Evolutionary conservation across 2,113 vertebrate genomes (phyloP), one percentile per base, ranked within the genome.

Genomic region (Pogona vitticeps): DNA sequence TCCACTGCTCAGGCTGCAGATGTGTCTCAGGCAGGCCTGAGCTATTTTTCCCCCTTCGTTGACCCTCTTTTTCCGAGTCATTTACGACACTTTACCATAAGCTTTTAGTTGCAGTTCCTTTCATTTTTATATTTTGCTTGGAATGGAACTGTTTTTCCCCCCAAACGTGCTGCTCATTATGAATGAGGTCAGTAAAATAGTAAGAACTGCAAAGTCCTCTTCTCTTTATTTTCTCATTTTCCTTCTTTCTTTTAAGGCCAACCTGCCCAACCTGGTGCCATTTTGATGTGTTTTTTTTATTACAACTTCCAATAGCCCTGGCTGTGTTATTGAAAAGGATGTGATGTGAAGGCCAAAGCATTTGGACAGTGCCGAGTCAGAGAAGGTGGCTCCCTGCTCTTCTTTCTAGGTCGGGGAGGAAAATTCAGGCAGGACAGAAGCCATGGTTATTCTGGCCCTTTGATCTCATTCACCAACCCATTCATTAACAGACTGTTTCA

Each of bases 111-210:
- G 13, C 67, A 83, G 84, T 91, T 77, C 80, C 70, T 36, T 76
- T 68, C 38, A 3, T 15, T 58, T 90, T 82, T 65, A 13, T 1
- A 33, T 76, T 73, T 82, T 81, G 70, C 56, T 88, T 61, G 71
- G 73, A 77, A 38, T 52, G 21, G 40, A 77, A 36, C 52, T 33
- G 3, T 87, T 42, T 81, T 89, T 78, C 38, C 63, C 33, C 83
- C 46, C 46, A 52, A 31, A 68, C 59, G 46, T 0, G 0, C 7
- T 63, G 0, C 28, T 75, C 33, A 85, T 84, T 70, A 76, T 67
- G 87, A 94, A 81, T 1, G 21, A 76, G 91, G 77, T 70, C 91
- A 89, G 65, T 12, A 86, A 81, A 93, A 81, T 71, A 77, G 13
- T n/a, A 6, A 71, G 56, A 20, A 70, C 31, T 46, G 76, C 84